Conservation (phyloP, 1,140 invertebrate genomes). For the Cataglyphis hispanica region DNA sequence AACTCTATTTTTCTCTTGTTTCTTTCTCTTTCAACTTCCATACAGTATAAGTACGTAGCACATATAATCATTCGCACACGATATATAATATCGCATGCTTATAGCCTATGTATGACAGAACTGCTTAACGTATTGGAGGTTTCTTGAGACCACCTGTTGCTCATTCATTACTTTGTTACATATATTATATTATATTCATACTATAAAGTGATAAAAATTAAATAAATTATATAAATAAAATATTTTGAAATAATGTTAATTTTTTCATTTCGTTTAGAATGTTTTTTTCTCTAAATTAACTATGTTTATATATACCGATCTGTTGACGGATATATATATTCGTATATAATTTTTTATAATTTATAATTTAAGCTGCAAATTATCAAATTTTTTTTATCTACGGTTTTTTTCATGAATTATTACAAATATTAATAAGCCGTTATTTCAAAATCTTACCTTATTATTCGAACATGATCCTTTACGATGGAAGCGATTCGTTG, state of each 20-base stretch:
- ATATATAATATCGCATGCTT: neutral
- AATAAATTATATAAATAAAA: neutral
- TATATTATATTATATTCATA: neutral
- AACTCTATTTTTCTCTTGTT: too few species aligned
- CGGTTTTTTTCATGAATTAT: constrained; percentile 10
- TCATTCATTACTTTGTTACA: neutral
- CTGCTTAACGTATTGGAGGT: neutral
- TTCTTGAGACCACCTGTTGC: constrained; percentile 29
- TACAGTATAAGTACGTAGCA: neutral
- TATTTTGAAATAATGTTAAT: neutral
- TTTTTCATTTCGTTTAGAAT: neutral
- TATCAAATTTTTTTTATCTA: neutral
- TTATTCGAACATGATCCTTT: constrained; percentile 52
- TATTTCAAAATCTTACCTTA: constrained; percentile 47
- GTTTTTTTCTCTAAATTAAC: neutral
- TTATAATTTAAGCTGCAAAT: neutral
- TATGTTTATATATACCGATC: neutral
- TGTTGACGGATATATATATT: neutral
- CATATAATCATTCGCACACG: neutral
- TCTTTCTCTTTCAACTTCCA: neutral
- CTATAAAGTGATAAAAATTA: neutral
- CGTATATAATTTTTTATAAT: neutral
- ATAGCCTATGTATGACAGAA: neutral
- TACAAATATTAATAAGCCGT: neutral
- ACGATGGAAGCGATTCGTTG: constrained; percentile 57